Evolutionary conservation across 2,888 invertebrate genomes (phyloP).

Genomic region (Cremastinae sp.): DNA sequence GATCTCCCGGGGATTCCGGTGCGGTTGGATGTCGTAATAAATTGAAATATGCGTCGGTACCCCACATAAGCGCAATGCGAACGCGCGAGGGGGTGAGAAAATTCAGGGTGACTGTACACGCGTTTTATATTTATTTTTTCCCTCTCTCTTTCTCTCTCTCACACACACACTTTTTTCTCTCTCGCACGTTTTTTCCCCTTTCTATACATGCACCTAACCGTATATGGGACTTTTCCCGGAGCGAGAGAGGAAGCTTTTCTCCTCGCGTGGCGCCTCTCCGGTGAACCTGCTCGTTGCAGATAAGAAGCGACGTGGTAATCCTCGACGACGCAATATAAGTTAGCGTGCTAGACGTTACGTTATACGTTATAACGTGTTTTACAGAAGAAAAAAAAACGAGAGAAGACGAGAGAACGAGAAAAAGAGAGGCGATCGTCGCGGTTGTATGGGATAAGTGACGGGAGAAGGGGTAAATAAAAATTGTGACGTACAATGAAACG

Average conservation of each 20-base stretch:
- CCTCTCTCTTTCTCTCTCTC: too few relatives aligned
- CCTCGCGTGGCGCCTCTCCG: constrained; percentile 43
- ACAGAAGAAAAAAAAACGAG: constrained; percentile 40
- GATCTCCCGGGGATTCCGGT: constrained; percentile 35
- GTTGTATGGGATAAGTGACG: background rate
- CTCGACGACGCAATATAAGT: constrained; percentile 77
- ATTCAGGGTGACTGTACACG: constrained; percentile 43
- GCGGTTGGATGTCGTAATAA: constrained; percentile 69
- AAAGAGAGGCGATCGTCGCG: constrained; percentile 4
- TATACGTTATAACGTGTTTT: constrained; percentile 70
- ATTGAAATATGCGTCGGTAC: constrained; percentile 73
- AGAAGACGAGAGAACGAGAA: constrained; percentile 24
- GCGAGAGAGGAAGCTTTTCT: constrained; percentile 45
- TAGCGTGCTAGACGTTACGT: constrained; percentile 75
- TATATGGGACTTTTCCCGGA: constrained; percentile 60
- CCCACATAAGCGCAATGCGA: constrained; percentile 31
- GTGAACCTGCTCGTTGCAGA: constrained; percentile 72
- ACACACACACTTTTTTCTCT: too few relatives aligned
- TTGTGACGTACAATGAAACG: background rate
- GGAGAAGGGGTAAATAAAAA: background rate
- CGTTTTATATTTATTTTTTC: constrained; percentile 17
- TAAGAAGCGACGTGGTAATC: constrained; percentile 78
- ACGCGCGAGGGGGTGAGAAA: constrained; percentile 10
- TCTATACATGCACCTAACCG: constrained; percentile 23
- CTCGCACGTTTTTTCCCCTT: constrained; percentile 1